Evolutionary conservation across 2,888 invertebrate genomes (phyloP).

Genomic region (Diarsia rubi): DNA sequence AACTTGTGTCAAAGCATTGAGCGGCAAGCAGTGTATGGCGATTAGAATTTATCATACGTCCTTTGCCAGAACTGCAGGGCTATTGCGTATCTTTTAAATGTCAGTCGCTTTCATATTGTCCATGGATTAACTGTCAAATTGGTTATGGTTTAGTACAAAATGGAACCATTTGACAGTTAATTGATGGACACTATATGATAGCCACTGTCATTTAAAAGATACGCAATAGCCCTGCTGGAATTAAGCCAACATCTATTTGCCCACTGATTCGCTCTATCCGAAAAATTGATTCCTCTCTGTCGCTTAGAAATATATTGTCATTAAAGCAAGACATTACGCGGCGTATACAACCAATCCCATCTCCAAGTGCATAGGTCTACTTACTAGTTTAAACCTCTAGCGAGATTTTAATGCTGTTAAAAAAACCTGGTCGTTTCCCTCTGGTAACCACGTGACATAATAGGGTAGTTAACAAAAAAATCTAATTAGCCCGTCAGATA

Average conservation of each 20-base stretch:
- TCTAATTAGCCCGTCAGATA: too few relatives aligned
- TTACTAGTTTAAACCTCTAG: not conserved
- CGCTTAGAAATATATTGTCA: not conserved
- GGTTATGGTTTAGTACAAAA: too few relatives aligned
- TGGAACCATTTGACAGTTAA: too few relatives aligned
- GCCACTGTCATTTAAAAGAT: too few relatives aligned
- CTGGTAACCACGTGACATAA: not conserved
- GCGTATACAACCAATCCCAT: not conserved
- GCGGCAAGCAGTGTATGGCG: not conserved
- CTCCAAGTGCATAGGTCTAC: not conserved
- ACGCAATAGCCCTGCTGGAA: too few relatives aligned
- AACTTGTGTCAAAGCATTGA: slow-evolving; percentile 16
- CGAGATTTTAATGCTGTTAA: not conserved
- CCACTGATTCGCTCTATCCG: not conserved
- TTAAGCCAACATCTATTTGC: not conserved
- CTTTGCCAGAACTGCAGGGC: not conserved
- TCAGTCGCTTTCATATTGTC: too few relatives aligned
- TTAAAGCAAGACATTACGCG: not conserved
- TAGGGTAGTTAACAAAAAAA: too few relatives aligned
- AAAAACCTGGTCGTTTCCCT: not conserved
- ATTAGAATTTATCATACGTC: not conserved
- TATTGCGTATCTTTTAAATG: too few relatives aligned
- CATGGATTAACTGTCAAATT: too few relatives aligned
- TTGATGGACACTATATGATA: too few relatives aligned
- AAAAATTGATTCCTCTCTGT: not conserved